Percentiles rank a stretch among this genome's conserved stretches.
Evolutionary conservation across 37 sponge, comb jelly and placozoan genomes (phyloP).

Genomic region (Oscarella lobularis): DNA sequence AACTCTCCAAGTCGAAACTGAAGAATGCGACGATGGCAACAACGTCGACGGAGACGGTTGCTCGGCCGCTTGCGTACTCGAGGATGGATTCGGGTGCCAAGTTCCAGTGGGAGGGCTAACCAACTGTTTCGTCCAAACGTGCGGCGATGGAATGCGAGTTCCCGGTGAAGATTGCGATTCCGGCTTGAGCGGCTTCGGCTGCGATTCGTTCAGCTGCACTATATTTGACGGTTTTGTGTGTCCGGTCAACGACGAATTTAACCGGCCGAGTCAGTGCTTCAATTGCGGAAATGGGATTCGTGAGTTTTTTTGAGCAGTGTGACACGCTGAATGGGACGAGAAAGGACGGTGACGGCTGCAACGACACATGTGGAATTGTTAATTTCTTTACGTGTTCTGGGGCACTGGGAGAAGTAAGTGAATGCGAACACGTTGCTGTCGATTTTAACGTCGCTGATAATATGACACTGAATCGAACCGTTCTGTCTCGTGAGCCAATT

Average conservation of each 20-base stretch:
- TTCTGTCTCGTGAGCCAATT: too few relatives aligned
- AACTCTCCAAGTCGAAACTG: neutral
- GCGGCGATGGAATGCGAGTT: too few relatives aligned
- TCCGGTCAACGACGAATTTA: neutral
- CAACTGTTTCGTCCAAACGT: too few relatives aligned
- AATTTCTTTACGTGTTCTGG: neutral
- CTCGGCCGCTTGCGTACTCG: neutral
- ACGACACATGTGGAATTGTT: neutral
- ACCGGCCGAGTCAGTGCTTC: neutral
- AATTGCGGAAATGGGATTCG: neutral
- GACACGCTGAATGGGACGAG: neutral
- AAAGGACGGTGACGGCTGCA: neutral
- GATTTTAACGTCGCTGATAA: neutral
- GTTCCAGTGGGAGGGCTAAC: too few relatives aligned
- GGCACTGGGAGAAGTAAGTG: neutral
- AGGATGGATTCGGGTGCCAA: neutral
- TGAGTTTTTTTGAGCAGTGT: neutral
- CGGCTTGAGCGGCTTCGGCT: neutral
- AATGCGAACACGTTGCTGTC: neutral
- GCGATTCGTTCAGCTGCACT: neutral
- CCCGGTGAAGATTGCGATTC: too few relatives aligned
- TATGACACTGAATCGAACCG: neutral
- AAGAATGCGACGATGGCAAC: neutral
- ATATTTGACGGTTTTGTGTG: neutral
- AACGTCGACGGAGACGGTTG: neutral